Percentiles rank a stretch among this genome's conserved stretches.
These are phyloP conservation scores for Formica aserva DNA, from an alignment of 2,888 invertebrate genomes.

Conservation along the genomic window DNA sequence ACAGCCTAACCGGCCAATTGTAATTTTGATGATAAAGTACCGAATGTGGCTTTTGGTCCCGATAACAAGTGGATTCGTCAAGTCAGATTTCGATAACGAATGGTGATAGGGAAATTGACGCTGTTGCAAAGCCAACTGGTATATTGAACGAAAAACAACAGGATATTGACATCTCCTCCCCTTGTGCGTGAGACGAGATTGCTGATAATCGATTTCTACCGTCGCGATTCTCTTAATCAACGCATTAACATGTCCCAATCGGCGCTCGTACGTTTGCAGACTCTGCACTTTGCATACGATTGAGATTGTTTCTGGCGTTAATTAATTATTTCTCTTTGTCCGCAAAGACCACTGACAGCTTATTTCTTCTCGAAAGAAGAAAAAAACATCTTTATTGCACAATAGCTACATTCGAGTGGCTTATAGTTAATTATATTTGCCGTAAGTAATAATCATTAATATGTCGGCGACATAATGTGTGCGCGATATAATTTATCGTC, in stretches of 20 bases:
- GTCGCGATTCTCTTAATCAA: conserved; percentile 1
- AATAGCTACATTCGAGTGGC: neutral
- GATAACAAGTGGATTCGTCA: conserved; percentile 23
- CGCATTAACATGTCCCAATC: conserved; percentile 31
- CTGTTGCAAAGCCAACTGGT: neutral
- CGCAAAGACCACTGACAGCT: neutral
- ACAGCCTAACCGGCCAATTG: neutral
- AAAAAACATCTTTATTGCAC: neutral
- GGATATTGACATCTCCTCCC: conserved; percentile 60
- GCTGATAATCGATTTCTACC: conserved; percentile 55
- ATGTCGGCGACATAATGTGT: neutral
- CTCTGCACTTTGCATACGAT: conserved; percentile 29
- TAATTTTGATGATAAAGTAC: neutral
- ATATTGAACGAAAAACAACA: conserved; percentile 28
- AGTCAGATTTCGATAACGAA: neutral
- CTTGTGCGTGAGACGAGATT: conserved; percentile 12
- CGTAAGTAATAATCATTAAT: neutral
- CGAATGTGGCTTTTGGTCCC: neutral
- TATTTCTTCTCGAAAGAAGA: neutral
- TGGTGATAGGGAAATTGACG: conserved; percentile 1
- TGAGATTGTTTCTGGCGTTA: neutral
- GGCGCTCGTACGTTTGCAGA: neutral
- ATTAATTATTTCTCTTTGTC: neutral
- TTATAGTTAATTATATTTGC: neutral
- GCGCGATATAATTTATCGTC: conserved; percentile 25